A percentile compares a stretch with the other conserved stretches of the same genome.
Evolutionary conservation across 2,113 vertebrate species (phyloP).

Genomic region (Heterotis niloticus): DNA sequence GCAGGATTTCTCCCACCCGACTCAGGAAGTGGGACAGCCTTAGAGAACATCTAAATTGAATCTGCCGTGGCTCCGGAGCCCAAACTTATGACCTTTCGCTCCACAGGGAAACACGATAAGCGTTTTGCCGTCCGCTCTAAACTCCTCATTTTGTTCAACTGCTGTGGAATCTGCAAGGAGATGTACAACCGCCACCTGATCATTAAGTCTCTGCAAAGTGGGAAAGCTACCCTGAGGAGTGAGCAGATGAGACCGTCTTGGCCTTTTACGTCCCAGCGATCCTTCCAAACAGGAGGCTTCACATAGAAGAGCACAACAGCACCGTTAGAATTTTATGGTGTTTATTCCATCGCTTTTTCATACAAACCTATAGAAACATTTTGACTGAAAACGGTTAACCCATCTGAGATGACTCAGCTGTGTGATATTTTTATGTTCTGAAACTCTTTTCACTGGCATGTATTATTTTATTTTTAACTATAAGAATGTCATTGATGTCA

Average conservation of each 20-base stretch:
- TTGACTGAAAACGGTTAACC: not conserved
- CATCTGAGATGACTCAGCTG: not conserved
- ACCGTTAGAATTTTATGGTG: not conserved
- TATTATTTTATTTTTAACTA: no score
- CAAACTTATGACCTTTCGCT: constrained; percentile 15
- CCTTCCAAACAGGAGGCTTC: not conserved
- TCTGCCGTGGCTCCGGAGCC: constrained; percentile 8
- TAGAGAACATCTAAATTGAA: constrained; percentile 26
- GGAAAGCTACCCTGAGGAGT: constrained; percentile 16
- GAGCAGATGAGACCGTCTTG: constrained; percentile 6
- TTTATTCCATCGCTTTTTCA: not conserved
- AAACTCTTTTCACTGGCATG: no score
- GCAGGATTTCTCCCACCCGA: constrained; percentile 22
- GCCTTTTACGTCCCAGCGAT: constrained; percentile 22
- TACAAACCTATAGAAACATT: not conserved
- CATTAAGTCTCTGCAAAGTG: constrained; percentile 7
- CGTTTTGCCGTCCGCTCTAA: constrained; percentile 17
- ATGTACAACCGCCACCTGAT: constrained; percentile 11
- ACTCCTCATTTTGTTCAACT: constrained; percentile 15
- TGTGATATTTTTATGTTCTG: no score
- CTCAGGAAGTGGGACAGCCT: constrained; percentile 23
- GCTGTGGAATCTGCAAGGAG: constrained; percentile 12
- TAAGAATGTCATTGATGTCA: no score
- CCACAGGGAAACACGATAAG: constrained; percentile 18
- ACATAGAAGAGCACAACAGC: not conserved